Base-by-base conservation (phyloP, 2,113 vertebrate genomes). In the Cynopterus brachyotis region DNA sequence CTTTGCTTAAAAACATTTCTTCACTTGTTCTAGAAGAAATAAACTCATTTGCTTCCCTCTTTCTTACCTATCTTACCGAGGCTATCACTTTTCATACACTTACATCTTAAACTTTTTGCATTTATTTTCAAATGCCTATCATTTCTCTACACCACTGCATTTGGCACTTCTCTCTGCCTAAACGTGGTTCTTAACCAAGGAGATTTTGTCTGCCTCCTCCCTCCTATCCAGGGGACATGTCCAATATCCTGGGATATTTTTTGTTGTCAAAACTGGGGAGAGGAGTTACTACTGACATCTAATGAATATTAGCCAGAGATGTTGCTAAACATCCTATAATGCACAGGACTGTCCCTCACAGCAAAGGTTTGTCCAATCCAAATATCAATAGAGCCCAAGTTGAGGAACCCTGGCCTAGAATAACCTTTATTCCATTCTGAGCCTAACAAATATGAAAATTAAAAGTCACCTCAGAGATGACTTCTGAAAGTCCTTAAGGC, bases 401-500 rank as follows among this genome's bases (percentile, higher is more conserved):
- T 64, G 35, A 42, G 76, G 66, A 90, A 90, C 28, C 24, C 19
- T 87, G 30, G 40, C 6, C 26, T 50, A 19, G n/a, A 79, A 86
- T 1, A 72, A 3, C 5, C 5, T 70, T 37, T 6, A 22, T 22
- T 22, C 66, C 15, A 30, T 32, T 83, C 50, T 47, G 47, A 73
- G 30, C 4, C 53, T 69, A 16, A 35, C 4, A 64, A 32, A 55
- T 30, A 35, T 0, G 4, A 2, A 40, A 55, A 9, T 62, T 85
- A 32, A 47, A 88, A 50, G 35, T 62, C 80, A 76, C 35, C 30
- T 57, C 12, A 45, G 28, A 50, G 19, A n/a, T 57, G 67, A 78
- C 37, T 81, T 96, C 55, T 86, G 62, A 72, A 67, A 89, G 17
- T 93, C 35, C 66, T 86, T 35, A 40, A 89, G 40, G 32, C 16